Evolutionary conservation across 2,797 vertebrate species (phyloP), one percentile per base, ranked within the genome.

Genomic region (Pelobates cultripes): DNA sequence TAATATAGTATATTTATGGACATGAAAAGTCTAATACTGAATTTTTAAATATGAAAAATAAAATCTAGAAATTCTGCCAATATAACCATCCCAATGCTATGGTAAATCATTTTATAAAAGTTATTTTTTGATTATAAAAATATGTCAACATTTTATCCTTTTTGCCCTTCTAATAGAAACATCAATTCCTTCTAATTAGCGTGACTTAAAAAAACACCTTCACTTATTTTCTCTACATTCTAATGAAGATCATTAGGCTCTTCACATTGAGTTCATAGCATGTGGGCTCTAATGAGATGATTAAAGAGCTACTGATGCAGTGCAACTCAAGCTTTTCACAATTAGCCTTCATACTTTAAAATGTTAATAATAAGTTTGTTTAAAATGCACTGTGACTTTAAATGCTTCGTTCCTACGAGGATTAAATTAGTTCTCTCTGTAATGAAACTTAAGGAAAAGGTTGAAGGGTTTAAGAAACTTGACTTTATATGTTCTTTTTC

Each of bases 331-430:
- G 28, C 79, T 79, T 72, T 40, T 75, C 45, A 0, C 53, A 84
- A 68, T 1, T 79, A 0, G 0, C 28, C 78, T 69, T 78, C 79
- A 76, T 79, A 83, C 68, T 84, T 87, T 78, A 87, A 68, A 85
- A 79, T 64, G 6, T 3, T 0, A 0, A 0, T 3, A 83, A 79
- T 83, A 79, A 51, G 77, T 79, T 83, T 79, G 76, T 79, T 83
- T 79, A 79, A 79, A 74, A 41, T 83, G 77, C 74, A 75, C 70
- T 83, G 82, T 83, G 71, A 78, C 79, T 83, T 83, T 79, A 83
- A 71, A 83, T 75, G 82, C 53, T 77, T 79, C 72, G 75, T 75
- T 83, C 82, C 77, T 55, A 67, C 77, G 75, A 79, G 82, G 82
- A 72, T 71, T 83, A 83, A 79, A 79, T 83, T 83, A 79, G 72